Conservation (phyloP, 2,113 vertebrate species). For the Euleptes europaea region DNA sequence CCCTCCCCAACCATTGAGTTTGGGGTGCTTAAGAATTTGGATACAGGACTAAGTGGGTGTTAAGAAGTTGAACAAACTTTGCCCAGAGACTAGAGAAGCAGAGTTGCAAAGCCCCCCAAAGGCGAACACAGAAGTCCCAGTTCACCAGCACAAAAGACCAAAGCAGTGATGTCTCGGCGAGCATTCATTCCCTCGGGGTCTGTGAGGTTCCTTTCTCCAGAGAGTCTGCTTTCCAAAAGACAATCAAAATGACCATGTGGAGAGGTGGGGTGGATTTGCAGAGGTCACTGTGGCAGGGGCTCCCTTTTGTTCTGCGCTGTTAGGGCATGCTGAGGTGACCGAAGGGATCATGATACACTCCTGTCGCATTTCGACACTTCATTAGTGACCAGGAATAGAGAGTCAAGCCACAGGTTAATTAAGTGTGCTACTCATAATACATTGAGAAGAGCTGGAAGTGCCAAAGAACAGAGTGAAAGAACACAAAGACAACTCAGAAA, state of each 20-base stretch:
- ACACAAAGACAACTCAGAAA: neutral
- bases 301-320: conserved; percentile 46
- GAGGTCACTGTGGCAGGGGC: conserved; percentile 25
- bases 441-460: neutral
- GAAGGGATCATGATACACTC: conserved; percentile 34
- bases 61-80: conserved; percentile 34
- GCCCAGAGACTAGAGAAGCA: conserved; percentile 11
- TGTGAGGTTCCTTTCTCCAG: conserved; percentile 22
- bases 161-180: conserved; percentile 45
- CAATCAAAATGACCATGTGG: conserved; percentile 46
- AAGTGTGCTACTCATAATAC: conserved; percentile 23
- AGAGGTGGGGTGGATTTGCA: conserved; percentile 41
- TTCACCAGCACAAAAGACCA: conserved; percentile 45
- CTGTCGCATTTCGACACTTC: conserved; percentile 18
- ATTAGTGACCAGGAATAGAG: conserved; percentile 8
- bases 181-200: conserved; percentile 47
- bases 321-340: conserved; percentile 37
- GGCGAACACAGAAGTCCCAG: conserved; percentile 26
- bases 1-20: neutral
- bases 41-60: neutral
- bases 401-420: conserved; percentile 1
- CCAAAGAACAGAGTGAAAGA: conserved; percentile 6
- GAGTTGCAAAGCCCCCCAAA: conserved; percentile 11
- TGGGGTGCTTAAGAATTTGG: conserved; percentile 8
- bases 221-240: neutral